Evolutionary conservation across 2,888 invertebrate genomes (phyloP).

Genomic region (Eupithecia exiguata): DNA sequence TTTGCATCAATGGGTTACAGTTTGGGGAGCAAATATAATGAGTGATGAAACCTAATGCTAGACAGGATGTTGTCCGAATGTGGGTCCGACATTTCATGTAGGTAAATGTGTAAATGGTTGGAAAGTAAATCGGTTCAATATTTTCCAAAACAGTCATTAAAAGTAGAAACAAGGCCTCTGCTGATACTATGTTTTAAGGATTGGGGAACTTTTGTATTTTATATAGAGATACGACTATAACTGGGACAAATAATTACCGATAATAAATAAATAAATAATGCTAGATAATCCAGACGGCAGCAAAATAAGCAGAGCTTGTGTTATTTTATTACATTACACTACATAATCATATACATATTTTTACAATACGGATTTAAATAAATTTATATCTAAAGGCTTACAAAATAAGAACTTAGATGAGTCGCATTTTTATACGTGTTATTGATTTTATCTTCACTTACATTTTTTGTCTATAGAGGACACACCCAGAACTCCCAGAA

Average conservation of each 20-base stretch:
- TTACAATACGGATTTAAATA: too few relatives aligned
- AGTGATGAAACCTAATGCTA: not conserved
- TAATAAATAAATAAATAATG: not conserved
- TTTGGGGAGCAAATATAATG: slow-evolving; percentile 7
- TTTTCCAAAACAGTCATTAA: not conserved
- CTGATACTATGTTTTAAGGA: not conserved
- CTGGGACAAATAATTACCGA: not conserved
- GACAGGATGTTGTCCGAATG: not conserved
- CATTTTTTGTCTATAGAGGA: too few relatives aligned
- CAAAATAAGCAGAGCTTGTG: not conserved
- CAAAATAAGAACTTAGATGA: too few relatives aligned
- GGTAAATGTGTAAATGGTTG: not conserved
- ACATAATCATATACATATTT: too few relatives aligned
- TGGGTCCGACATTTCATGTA: not conserved
- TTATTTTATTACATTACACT: too few relatives aligned
- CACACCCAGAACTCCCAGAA: not conserved
- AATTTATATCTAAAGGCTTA: too few relatives aligned
- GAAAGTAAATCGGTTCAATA: not conserved
- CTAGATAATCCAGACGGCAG: not conserved
- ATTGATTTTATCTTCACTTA: too few relatives aligned
- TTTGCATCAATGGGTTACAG: slow-evolving; percentile 20
- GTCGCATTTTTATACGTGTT: too few relatives aligned
- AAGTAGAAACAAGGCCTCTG: not conserved
- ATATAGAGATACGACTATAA: not conserved
- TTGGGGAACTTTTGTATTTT: not conserved